These are phyloP conservation scores for Dasypus novemcinctus DNA, from an alignment of 2,113 vertebrate genomes.

Conservation along the genomic window DNA sequence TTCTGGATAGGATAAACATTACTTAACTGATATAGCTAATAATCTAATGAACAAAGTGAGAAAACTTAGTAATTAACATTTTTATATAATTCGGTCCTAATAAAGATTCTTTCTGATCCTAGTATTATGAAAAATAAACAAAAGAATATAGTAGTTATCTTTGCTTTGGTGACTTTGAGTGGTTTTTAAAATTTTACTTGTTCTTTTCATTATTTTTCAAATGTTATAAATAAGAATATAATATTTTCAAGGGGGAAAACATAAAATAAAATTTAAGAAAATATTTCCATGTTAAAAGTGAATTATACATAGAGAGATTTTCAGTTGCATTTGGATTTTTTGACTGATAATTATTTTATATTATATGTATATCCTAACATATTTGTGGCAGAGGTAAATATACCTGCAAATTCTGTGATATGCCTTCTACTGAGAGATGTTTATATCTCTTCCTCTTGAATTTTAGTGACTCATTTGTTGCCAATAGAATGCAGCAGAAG, in stretches of 20 bases:
- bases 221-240: background rate
- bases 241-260: background rate
- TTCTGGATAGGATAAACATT: background rate
- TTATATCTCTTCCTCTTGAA: background rate
- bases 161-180: background rate
- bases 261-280: background rate
- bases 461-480: background rate
- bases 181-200: background rate
- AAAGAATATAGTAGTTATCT: background rate
- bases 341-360: background rate
- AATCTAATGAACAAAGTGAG: background rate
- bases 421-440: background rate
- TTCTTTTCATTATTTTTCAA: background rate
- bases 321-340: background rate
- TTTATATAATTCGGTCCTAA: background rate
- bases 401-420: background rate
- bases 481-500: background rate
- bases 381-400: background rate
- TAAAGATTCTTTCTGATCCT: background rate
- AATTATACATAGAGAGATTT: background rate
- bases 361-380: background rate
- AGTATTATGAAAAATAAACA: background rate
- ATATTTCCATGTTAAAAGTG: background rate
- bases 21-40: background rate
- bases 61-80: background rate